These are phyloP conservation scores for Chouioia cunea DNA, from an alignment of 2,888 invertebrate genomes.

Conservation along the genomic window DNA sequence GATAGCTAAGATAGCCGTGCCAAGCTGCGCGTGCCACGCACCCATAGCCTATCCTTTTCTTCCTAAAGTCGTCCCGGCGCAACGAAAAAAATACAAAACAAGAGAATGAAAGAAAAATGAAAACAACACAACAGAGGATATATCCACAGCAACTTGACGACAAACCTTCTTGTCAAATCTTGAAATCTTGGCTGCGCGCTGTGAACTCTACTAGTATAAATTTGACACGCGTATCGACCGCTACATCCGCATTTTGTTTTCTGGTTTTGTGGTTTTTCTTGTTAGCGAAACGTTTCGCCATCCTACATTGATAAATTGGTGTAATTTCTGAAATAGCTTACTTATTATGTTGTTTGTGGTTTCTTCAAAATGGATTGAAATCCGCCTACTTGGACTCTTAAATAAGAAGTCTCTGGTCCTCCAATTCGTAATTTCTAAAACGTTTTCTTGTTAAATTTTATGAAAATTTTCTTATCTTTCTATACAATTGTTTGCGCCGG, in stretches of 20 bases:
- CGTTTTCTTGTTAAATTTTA: too few species aligned
- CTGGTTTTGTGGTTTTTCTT: not conserved
- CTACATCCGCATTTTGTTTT: too few species aligned
- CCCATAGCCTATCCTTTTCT: too few species aligned
- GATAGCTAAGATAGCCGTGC: conserved; percentile 40
- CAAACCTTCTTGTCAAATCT: conserved; percentile 36
- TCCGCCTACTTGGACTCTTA: too few species aligned
- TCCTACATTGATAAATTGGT: not conserved
- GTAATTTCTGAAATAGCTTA: not conserved
- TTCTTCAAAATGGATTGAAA: too few species aligned
- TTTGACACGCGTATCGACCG: not conserved
- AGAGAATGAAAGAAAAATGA: too few species aligned
- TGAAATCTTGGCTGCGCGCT: not conserved
- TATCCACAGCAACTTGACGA: conserved; percentile 29
- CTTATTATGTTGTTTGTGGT: conserved; percentile 8
- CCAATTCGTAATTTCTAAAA: too few species aligned
- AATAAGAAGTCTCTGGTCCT: too few species aligned
- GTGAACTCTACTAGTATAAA: not conserved
- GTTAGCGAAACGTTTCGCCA: not conserved
- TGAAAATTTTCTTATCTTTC: too few species aligned
- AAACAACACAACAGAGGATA: too few species aligned
- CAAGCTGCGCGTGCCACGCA: conserved; percentile 6
- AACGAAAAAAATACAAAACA: conserved; percentile 22
- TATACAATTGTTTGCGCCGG: too few species aligned
- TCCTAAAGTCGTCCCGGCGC: not conserved